Evolutionary conservation across 2,113 vertebrate genomes (phyloP), one percentile per base, ranked within the genome.

Genomic region (Anolis carolinensis): DNA sequence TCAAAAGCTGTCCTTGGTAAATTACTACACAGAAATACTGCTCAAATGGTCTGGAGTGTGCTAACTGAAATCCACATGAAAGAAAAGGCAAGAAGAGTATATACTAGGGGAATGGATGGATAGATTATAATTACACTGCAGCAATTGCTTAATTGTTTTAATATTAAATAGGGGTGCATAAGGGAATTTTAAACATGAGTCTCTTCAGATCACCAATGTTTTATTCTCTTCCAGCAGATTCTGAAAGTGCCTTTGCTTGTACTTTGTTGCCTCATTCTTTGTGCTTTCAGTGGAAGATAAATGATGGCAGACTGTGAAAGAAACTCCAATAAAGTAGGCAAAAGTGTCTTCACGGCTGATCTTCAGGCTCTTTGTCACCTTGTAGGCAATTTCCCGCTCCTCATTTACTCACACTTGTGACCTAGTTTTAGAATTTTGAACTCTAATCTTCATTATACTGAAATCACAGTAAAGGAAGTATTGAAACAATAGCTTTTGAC

Each of bases 201-300:
- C 82, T 77, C 88, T 62, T 90, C 76, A 89, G 86, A 89, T 21
- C 77, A 25, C 85, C 4, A 68, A 55, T 36, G 55, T 72, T 87
- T 92, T 81, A 63, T 88, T 85, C 16, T 89, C 55, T 84, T 92
- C 48, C 14, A 78, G 78, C 14, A 89, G 32, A 68, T 30, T 85
- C 86, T 86, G 81, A 89, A 87, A 84, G 77, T 89, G 14, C 93
- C 67, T 20, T 87, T 81, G 52, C 86, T 87, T 91, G 68, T 86
- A 68, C 82, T 83, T 81, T 87, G 20, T 18, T 81, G 23, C 79
- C 91, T n/a, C 91, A 77, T 70, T 82, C 84, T 83, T 90, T 84
- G 34, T 63, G 5, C 87, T 87, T 90, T 87, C 82, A 90, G 73
- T 16, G 86, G 8, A 79, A 87, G 48, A 27, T 72, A 91, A 91